Conservation (phyloP, 2,113 vertebrate species). For the Poecile atricapillus region DNA sequence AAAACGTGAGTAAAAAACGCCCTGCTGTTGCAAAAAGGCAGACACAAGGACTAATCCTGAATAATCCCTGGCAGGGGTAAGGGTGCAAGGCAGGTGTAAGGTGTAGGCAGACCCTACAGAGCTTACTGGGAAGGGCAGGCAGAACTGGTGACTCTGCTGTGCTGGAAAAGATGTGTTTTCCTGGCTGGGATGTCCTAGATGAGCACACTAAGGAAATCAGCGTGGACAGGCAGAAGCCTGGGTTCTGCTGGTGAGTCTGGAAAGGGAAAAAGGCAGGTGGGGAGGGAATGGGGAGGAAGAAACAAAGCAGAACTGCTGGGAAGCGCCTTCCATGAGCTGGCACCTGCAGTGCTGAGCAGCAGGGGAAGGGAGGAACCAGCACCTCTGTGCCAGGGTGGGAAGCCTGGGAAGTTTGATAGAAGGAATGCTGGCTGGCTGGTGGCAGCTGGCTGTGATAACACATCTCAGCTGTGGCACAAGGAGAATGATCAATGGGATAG, state of each 20-base stretch:
- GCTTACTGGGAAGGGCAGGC: neutral
- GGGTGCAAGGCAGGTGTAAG: no score
- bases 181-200: neutral
- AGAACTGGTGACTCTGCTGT: neutral
- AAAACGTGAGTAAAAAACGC: neutral
- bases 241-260: neutral
- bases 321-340: neutral
- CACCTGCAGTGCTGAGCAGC: neutral
- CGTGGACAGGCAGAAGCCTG: rapidly evolving
- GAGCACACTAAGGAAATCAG: neutral
- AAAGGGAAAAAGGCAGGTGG: neutral
- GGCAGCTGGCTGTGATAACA: neutral
- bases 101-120: neutral
- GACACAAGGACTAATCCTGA: neutral
- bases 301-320: neutral
- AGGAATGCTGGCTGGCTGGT: neutral
- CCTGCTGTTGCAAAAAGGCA: neutral
- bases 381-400: neutral
- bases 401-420: neutral
- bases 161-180: neutral
- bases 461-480: neutral
- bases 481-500: neutral
- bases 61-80: neutral
- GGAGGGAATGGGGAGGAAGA: neutral
- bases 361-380: neutral